These are phyloP conservation scores for Teinopalpus imperialis DNA, from an alignment of 2,888 invertebrate species.

Conservation along the genomic window DNA sequence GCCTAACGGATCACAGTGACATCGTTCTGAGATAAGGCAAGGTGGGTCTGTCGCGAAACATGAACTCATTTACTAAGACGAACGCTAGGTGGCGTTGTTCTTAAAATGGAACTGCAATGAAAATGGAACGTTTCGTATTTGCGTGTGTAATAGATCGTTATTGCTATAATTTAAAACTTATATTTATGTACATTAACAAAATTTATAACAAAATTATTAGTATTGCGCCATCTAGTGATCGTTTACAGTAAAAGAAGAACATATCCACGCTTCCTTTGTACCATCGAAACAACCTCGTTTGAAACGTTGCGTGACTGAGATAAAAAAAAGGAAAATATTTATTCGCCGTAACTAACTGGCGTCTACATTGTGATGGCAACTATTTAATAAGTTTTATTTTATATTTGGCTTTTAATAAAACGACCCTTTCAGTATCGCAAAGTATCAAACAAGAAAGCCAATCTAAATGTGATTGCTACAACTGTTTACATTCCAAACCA, in stretches of 20 bases:
- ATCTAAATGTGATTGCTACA: slow-evolving; percentile 54
- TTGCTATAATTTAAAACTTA: neutral
- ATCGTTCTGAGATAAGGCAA: slow-evolving; percentile 76
- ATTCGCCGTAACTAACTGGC: neutral
- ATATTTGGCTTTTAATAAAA: neutral
- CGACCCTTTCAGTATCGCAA: slow-evolving; percentile 32
- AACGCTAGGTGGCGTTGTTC: slow-evolving; percentile 17
- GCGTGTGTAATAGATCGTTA: too few species aligned
- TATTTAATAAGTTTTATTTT: neutral
- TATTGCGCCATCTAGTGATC: slow-evolving; percentile 31
- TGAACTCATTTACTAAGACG: slow-evolving; percentile 2
- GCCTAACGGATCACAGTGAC: slow-evolving; percentile 77
- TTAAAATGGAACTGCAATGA: neutral
- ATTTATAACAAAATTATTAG: too few species aligned
- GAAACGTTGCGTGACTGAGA: slow-evolving; percentile 37
- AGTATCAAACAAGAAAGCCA: slow-evolving; percentile 39
- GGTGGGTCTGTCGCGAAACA: slow-evolving; percentile 59
- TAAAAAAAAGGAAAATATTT: neutral
- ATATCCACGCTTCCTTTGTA: slow-evolving; percentile 52
- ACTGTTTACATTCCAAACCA: slow-evolving; percentile 58
- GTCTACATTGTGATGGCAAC: slow-evolving; percentile 1
- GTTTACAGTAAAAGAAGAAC: slow-evolving; percentile 11
- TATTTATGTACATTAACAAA: neutral
- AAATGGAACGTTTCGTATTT: too few species aligned
- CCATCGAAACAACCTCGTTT: slow-evolving; percentile 43